Percentiles rank a stretch among this genome's conserved stretches.
Conservation (phyloP, 2,888 invertebrate species). For the Oxytorus armatus region DNA sequence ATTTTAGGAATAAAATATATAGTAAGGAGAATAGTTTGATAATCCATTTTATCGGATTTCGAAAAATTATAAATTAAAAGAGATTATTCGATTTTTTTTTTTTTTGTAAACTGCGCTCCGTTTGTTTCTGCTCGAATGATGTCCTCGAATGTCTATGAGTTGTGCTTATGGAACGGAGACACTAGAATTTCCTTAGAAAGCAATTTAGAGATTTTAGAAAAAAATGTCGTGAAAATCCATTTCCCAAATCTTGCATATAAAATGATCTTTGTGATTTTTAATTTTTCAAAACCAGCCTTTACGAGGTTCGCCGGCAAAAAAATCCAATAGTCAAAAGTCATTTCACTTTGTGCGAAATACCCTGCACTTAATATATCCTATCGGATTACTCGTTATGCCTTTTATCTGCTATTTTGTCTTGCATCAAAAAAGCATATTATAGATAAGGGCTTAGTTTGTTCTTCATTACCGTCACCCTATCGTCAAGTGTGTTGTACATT, state of each 20-base stretch:
- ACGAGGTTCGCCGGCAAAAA: no score
- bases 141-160: neutral
- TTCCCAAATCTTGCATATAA: no score
- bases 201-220: no score
- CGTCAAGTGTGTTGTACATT: neutral
- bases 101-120: neutral
- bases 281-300: no score
- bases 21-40: no score
- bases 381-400: conserved; percentile 52
- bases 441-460: conserved; percentile 35
- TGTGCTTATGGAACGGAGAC: no score
- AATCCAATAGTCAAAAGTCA: neutral
- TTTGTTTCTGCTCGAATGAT: neutral
- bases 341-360: neutral
- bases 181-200: no score
- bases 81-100: neutral
- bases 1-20: no score
- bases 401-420: conserved; percentile 35
- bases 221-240: no score
- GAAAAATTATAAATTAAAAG: neutral
- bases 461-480: conserved; percentile 12
- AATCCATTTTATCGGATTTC: no score
- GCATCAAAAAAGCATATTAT: conserved; percentile 38
- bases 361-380: neutral
- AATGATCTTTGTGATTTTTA: no score